A percentile compares a stretch with the other conserved stretches of the same genome.
Evolutionary conservation across 2,888 invertebrate species (phyloP).

Genomic region (Eueremaeus valkanovi): DNA sequence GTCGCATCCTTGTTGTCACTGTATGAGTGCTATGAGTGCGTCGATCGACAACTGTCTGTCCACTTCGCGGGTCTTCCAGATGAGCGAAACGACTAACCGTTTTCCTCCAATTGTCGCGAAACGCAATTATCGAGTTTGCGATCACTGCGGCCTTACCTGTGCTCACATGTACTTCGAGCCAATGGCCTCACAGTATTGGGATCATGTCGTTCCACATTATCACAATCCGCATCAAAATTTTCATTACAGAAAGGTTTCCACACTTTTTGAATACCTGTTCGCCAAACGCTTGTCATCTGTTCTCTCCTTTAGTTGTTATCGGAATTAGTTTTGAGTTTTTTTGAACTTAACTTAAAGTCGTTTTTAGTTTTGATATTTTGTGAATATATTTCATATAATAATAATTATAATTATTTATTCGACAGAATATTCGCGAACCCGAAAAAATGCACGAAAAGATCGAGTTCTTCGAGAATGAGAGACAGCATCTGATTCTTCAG

Average conservation of each 20-base stretch:
- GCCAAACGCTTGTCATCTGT: neutral
- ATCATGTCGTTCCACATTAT: conserved; percentile 31
- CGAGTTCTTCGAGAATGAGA: conserved; percentile 78
- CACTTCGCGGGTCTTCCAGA: neutral
- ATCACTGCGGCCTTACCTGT: conserved; percentile 13
- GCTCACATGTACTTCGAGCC: conserved; percentile 22
- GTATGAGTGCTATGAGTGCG: neutral
- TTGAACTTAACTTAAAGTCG: neutral
- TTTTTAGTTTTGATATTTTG: neutral
- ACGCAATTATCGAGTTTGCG: conserved; percentile 24
- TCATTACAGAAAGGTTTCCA: conserved; percentile 31
- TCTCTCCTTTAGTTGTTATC: neutral
- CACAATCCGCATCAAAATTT: conserved; percentile 15
- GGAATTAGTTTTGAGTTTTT: neutral
- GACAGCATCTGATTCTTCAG: conserved; percentile 80
- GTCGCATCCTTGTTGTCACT: neutral
- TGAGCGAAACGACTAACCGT: conserved; percentile 2
- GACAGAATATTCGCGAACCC: conserved; percentile 7
- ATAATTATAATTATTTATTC: neutral
- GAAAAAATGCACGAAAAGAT: conserved; percentile 72
- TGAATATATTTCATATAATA: neutral
- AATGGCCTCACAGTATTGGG: conserved; percentile 21
- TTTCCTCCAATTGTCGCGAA: conserved; percentile 13
- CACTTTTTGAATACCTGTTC: neutral
- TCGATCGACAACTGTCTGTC: neutral